A percentile compares a stretch with the other conserved stretches of the same genome.
phyloP scores from a whole-genome alignment of 2,113 vertebrate species.

The Campylomormyrus numenius region DNA sequence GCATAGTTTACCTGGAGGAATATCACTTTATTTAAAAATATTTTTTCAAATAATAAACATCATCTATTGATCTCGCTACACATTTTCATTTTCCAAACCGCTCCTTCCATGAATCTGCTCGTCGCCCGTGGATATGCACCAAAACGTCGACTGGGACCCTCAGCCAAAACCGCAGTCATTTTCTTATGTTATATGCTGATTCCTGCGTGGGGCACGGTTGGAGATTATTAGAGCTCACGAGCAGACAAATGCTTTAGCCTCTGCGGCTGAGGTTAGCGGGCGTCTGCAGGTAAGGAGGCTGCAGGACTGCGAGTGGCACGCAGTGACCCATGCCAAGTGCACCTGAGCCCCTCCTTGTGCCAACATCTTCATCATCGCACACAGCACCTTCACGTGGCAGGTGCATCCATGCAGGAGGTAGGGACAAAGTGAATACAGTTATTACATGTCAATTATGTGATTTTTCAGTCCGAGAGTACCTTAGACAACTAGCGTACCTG shows the following conservation, averaged over 20 bases:
- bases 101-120: background rate
- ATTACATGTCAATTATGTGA: conserved; percentile 7
- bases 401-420: background rate
- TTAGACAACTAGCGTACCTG: background rate
- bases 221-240: conserved; percentile 5
- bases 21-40: background rate
- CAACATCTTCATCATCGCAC: conserved; percentile 57
- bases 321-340: conserved; percentile 46
- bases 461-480: background rate
- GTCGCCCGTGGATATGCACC: conserved; percentile 36
- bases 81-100: background rate
- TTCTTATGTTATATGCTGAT: background rate
- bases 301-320: conserved; percentile 49
- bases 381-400: conserved; percentile 42
- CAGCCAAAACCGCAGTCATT: background rate
- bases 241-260: conserved; percentile 32
- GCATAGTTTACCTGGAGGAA: background rate
- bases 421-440: background rate
- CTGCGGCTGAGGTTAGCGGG: conserved; percentile 37
- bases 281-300: conserved; percentile 47
- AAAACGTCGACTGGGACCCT: conserved; percentile 42
- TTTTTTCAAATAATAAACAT: background rate
- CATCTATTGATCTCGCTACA: background rate
- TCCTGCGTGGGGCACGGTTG: background rate
- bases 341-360: conserved; percentile 53